phyloP scores from a whole-genome alignment of 2,797 vertebrate genomes.

The Decapterus maruadsi region DNA sequence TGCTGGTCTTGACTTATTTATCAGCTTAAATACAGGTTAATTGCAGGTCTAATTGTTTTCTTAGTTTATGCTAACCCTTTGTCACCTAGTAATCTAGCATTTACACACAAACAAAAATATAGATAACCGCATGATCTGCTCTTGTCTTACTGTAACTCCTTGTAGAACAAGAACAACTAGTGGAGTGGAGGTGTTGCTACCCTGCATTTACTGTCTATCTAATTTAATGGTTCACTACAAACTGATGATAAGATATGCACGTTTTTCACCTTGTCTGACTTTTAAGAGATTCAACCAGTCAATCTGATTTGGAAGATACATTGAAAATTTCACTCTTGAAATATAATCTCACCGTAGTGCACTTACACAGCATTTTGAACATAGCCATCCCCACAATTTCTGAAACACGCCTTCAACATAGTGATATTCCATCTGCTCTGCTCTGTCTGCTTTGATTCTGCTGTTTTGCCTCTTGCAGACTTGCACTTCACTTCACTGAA shows the following conservation, averaged over 20 bases:
- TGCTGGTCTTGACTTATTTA: not conserved
- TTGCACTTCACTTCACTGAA: not conserved
- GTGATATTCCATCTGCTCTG: conserved; percentile 14
- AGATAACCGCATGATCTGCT: not conserved
- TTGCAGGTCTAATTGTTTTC: not conserved
- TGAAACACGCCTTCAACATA: conserved; percentile 3
- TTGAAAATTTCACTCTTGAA: not conserved
- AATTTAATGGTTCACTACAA: too few relatives aligned
- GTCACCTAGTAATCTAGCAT: not conserved
- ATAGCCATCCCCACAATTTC: not conserved
- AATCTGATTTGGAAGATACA: conserved; percentile 5
- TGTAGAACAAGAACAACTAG: not conserved
- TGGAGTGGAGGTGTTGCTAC: not conserved
- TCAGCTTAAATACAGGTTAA: not conserved
- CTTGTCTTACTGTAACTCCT: not conserved
- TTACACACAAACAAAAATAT: not conserved
- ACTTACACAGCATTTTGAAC: not conserved
- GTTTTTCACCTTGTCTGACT: not conserved
- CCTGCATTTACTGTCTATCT: not conserved
- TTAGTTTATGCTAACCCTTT: not conserved
- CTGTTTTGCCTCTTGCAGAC: conserved; percentile 8
- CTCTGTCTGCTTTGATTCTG: conserved; percentile 14
- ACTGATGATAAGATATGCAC: too few relatives aligned
- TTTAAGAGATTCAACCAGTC: not conserved
- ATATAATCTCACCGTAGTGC: not conserved